Percentiles rank a stretch among this genome's conserved stretches.
Evolutionary conservation across 2,797 vertebrate species (phyloP).

Genomic region (Tokudaia muenninki): DNA sequence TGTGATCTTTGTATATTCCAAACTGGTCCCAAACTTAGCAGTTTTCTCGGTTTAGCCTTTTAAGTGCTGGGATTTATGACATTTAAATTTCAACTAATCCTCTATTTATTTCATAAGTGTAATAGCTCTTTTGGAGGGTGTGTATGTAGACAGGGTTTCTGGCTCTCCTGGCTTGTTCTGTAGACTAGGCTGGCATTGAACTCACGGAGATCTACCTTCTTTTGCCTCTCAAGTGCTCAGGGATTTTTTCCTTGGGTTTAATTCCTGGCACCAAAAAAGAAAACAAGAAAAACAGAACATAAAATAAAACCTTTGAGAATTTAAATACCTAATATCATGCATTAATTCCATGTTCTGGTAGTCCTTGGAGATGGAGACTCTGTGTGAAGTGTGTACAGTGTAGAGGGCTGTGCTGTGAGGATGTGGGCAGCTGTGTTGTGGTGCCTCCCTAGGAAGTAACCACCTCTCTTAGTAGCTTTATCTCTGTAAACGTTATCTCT

Average conservation of each 20-base stretch:
- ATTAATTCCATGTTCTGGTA: constrained; percentile 19
- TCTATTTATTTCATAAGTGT: neutral
- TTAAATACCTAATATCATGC: neutral
- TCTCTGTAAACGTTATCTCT: constrained; percentile 49
- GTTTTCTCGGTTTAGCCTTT: neutral
- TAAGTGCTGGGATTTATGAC: neutral
- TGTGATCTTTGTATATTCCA: neutral
- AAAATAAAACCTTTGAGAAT: neutral
- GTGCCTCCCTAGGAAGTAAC: neutral
- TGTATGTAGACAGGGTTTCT: neutral
- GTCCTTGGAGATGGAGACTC: neutral
- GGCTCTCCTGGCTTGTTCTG: neutral
- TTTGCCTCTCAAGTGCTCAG: neutral
- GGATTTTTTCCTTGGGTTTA: neutral
- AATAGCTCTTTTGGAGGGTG: neutral
- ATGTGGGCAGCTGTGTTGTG: neutral
- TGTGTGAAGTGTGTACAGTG: neutral
- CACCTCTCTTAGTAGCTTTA: neutral
- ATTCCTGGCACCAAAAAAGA: neutral
- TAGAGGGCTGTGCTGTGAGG: neutral
- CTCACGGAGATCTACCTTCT: neutral
- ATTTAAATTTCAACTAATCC: neutral
- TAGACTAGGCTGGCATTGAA: neutral
- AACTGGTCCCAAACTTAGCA: neutral
- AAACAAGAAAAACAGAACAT: neutral